Evolutionary conservation across 2,113 vertebrate genomes (phyloP).

Genomic region (Oxygymnocypris stewartii): DNA sequence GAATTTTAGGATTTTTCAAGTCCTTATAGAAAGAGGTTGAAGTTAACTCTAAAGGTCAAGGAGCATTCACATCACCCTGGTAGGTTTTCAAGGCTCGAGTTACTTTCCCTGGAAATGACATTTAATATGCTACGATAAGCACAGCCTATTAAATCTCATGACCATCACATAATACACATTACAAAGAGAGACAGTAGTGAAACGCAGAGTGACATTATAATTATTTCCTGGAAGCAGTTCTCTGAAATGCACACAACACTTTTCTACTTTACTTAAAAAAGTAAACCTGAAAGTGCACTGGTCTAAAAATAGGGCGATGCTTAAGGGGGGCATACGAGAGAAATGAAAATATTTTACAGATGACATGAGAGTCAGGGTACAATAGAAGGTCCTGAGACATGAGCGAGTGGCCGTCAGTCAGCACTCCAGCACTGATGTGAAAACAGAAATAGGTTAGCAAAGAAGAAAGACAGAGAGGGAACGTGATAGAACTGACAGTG

Average conservation of each 20-base stretch:
- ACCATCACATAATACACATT: background rate
- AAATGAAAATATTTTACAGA: constrained; percentile 27
- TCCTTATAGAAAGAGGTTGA: background rate
- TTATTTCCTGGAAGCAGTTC: constrained; percentile 3
- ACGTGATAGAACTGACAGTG: background rate
- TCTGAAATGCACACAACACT: constrained; percentile 11
- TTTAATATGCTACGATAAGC: constrained; percentile 10
- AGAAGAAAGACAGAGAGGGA: constrained; percentile 30
- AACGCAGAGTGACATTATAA: background rate
- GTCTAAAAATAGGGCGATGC: constrained; percentile 19
- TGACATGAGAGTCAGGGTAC: constrained; percentile 13
- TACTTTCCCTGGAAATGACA: background rate
- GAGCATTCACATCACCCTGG: background rate
- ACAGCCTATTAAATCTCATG: constrained; percentile 9
- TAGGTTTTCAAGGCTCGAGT: background rate
- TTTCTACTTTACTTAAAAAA: constrained; percentile 7
- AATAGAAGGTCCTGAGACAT: constrained; percentile 27
- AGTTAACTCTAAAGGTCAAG: constrained; percentile 4
- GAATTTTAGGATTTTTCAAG: constrained; percentile 2
- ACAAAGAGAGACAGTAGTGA: background rate
- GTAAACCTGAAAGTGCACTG: background rate
- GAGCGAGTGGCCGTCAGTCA: constrained; percentile 33
- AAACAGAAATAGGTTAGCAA: constrained; percentile 15
- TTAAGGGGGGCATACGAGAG: background rate
- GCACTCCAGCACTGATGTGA: constrained; percentile 5